These are phyloP conservation scores for Stegana nigrithorax DNA, from an alignment of 2,888 invertebrate species.

Conservation along the genomic window DNA sequence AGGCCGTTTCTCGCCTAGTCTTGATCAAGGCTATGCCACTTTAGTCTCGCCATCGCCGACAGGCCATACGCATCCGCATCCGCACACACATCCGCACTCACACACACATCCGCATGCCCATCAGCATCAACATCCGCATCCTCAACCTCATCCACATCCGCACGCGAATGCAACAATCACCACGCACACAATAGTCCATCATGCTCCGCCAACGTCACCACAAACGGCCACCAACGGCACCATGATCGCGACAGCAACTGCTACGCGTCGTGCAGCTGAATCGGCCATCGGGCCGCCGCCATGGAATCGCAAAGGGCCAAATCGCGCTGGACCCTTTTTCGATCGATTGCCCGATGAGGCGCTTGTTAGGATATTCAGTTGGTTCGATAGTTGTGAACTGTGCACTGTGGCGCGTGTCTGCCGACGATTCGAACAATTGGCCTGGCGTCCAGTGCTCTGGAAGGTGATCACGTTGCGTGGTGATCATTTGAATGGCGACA, in stretches of 20 bases:
- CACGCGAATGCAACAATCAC: slow-evolving; percentile 32
- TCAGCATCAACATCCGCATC: slow-evolving; percentile 41
- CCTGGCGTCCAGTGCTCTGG: slow-evolving; percentile 84
- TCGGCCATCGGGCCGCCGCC: slow-evolving; percentile 59
- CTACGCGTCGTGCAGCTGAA: slow-evolving; percentile 3
- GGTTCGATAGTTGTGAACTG: slow-evolving; percentile 78
- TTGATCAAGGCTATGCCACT: slow-evolving; percentile 87
- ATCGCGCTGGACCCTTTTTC: slow-evolving; percentile 70
- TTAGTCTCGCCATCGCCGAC: slow-evolving; percentile 74
- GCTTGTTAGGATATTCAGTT: slow-evolving; percentile 77
- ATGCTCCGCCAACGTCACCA: slow-evolving; percentile 35
- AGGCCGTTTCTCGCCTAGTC: slow-evolving; percentile 74
- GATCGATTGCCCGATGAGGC: slow-evolving; percentile 77
- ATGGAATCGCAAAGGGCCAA: slow-evolving; percentile 67
- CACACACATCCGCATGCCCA: slow-evolving; percentile 46
- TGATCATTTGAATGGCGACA: slow-evolving; percentile 73
- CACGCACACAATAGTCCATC: slow-evolving; percentile 44
- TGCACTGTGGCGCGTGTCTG: slow-evolving; percentile 82
- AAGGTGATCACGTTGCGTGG: slow-evolving; percentile 75
- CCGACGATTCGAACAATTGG: slow-evolving; percentile 79
- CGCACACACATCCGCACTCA: slow-evolving; percentile 35
- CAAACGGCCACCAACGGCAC: slow-evolving; percentile 35
- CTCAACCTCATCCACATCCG: slow-evolving; percentile 34
- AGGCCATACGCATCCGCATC: slow-evolving; percentile 46
- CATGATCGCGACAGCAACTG: slow-evolving; percentile 37